A percentile compares a stretch with the other conserved stretches of the same genome.
Evolutionary conservation across 35 echinoderm and acorn worm species (phyloP).

Genomic region (Ptychodera flava): DNA sequence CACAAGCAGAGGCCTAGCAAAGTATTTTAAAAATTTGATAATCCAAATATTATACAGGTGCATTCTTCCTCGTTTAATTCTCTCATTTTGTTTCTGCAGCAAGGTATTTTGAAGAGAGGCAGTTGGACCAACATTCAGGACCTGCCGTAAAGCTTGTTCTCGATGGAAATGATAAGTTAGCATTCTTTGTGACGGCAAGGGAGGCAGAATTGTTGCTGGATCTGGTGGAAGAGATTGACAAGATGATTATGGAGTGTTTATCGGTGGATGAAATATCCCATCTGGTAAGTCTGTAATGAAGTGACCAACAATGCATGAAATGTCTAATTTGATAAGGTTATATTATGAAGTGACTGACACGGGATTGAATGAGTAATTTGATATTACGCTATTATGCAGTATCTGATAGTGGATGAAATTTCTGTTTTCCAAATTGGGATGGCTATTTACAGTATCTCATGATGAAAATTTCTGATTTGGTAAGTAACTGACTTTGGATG

Average conservation of each 20-base stretch:
- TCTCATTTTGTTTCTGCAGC: neutral
- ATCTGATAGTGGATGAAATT: too few relatives aligned
- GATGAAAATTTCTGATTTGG: too few relatives aligned
- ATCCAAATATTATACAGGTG: too few relatives aligned
- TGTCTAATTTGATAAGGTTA: neutral
- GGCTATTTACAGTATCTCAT: too few relatives aligned
- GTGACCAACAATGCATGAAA: neutral
- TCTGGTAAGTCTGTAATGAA: neutral
- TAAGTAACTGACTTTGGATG: too few relatives aligned
- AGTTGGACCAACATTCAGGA: neutral
- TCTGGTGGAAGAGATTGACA: neutral
- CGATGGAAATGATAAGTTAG: neutral
- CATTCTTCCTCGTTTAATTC: too few relatives aligned
- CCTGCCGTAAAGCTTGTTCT: neutral
- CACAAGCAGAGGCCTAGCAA: too few relatives aligned
- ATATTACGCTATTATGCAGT: too few relatives aligned
- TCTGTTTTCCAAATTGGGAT: too few relatives aligned
- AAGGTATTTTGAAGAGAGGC: neutral
- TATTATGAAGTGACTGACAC: neutral
- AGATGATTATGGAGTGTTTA: neutral
- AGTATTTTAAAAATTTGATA: too few relatives aligned
- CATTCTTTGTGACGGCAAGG: neutral
- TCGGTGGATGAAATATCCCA: neutral
- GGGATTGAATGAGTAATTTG: neutral
- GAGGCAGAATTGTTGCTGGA: neutral